These are phyloP conservation scores for Danio jaintianensis DNA, from an alignment of 2,797 vertebrate genomes.

Conservation along the genomic window DNA sequence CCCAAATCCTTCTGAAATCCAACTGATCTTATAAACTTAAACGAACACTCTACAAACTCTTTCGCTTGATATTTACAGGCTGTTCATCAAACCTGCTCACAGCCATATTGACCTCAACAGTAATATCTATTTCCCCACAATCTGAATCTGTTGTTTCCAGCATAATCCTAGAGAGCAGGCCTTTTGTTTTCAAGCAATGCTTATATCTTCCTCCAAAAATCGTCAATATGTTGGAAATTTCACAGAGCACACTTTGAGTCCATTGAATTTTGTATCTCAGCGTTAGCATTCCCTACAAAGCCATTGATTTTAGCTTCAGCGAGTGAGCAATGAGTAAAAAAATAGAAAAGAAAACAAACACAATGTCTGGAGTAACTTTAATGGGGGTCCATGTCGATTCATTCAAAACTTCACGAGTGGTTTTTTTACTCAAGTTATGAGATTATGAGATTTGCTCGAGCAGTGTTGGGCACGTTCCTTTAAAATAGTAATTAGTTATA, in stretches of 20 bases:
- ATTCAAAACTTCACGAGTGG: conserved; percentile 20
- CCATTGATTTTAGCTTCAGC: conserved; percentile 29
- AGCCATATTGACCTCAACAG: conserved; percentile 46
- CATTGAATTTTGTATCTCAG: conserved; percentile 31
- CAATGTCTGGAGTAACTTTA: conserved; percentile 11
- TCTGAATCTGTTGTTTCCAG: conserved; percentile 35
- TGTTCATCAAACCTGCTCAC: conserved; percentile 46
- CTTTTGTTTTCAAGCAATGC: conserved; percentile 30
- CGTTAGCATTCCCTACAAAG: conserved; percentile 25
- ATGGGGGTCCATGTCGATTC: neutral
- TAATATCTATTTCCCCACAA: conserved; percentile 56
- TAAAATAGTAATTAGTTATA: no score
- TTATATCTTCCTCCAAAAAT: neutral
- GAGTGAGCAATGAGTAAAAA: neutral
- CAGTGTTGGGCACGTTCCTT: no score
- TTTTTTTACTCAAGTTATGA: conserved; percentile 2
- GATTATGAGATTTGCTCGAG: no score
- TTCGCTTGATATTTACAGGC: neutral
- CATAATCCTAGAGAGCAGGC: neutral
- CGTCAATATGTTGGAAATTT: neutral
- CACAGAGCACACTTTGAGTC: neutral
- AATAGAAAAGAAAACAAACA: neutral
- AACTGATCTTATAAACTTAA: no score
- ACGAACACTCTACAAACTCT: no score
- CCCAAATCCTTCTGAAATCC: no score